phyloP scores from a whole-genome alignment of 1,140 invertebrate genomes.

The Drosophila repletoides region DNA sequence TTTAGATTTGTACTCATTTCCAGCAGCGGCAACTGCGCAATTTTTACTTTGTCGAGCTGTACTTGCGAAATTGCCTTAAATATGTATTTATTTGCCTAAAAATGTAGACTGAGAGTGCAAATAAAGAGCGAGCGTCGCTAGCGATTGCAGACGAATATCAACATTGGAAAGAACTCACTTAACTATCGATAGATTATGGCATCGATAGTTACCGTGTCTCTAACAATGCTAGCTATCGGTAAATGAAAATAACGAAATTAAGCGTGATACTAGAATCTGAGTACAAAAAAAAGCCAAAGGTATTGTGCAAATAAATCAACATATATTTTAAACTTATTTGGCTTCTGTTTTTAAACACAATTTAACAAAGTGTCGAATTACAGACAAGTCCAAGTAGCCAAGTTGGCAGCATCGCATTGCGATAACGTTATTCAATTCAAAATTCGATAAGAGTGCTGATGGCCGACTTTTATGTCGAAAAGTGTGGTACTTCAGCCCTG shows the following conservation, averaged over 20 bases:
- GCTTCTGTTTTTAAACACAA: neutral
- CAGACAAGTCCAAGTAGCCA: too few species aligned
- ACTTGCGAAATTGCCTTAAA: constrained; percentile 34
- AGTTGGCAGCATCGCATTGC: too few species aligned
- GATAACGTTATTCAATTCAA: neutral
- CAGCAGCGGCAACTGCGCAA: constrained; percentile 9
- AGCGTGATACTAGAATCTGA: too few species aligned
- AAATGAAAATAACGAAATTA: too few species aligned
- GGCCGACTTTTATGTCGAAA: too few species aligned
- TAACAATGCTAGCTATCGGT: neutral
- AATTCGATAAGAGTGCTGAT: constrained; percentile 5
- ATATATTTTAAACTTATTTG: neutral
- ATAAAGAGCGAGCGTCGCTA: constrained; percentile 10
- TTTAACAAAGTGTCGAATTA: too few species aligned
- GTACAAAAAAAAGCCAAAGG: too few species aligned
- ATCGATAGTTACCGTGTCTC: neutral
- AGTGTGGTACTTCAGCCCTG: constrained; percentile 12
- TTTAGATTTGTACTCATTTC: constrained; percentile 63
- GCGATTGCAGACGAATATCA: constrained; percentile 11
- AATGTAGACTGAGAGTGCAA: constrained; percentile 11
- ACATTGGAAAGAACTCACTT: neutral
- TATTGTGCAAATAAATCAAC: neutral
- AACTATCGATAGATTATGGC: constrained; percentile 7
- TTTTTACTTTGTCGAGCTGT: constrained; percentile 4
- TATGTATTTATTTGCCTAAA: constrained; percentile 25